Evolutionary conservation across 2,797 vertebrate genomes (phyloP).

Genomic region (Anabas testudineus): DNA sequence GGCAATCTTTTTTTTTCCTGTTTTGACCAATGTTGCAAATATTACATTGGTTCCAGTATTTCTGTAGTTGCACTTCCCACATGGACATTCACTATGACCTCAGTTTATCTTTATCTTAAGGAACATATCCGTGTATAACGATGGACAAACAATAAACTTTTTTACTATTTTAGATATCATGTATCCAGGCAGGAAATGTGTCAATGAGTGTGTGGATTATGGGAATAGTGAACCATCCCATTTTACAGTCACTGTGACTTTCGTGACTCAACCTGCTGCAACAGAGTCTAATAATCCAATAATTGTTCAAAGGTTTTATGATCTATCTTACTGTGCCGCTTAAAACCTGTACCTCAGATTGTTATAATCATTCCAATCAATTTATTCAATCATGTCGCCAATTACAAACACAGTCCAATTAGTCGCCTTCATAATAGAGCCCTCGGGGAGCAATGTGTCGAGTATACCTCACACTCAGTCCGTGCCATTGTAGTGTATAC

Average conservation of each 20-base stretch:
- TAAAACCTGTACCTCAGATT: not conserved
- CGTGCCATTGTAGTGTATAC: slow-evolving; percentile 17
- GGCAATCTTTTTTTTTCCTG: slow-evolving; percentile 38
- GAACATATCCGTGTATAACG: not conserved
- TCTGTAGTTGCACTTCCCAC: slow-evolving; percentile 35
- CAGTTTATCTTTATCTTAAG: not conserved
- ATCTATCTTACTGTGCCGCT: not conserved
- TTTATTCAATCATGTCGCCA: not conserved
- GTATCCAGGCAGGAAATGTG: slow-evolving; percentile 27
- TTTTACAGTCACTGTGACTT: slow-evolving; percentile 59
- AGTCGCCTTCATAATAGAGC: not conserved
- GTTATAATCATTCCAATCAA: not conserved
- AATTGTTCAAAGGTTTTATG: slow-evolving; percentile 37
- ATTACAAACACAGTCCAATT: slow-evolving; percentile 5
- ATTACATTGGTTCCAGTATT: slow-evolving; percentile 37
- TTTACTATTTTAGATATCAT: not conserved
- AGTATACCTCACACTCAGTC: not conserved
- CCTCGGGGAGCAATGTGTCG: not conserved
- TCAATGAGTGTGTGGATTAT: slow-evolving; percentile 36
- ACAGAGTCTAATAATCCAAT: slow-evolving; percentile 40
- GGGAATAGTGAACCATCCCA: slow-evolving; percentile 66
- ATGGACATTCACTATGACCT: not conserved
- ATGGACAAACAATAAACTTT: not conserved
- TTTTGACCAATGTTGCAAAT: slow-evolving; percentile 32
- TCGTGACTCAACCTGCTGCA: slow-evolving; percentile 66